Base-by-base conservation (phyloP, 2,888 invertebrate genomes). In the Agriopis aurantiaria region DNA sequence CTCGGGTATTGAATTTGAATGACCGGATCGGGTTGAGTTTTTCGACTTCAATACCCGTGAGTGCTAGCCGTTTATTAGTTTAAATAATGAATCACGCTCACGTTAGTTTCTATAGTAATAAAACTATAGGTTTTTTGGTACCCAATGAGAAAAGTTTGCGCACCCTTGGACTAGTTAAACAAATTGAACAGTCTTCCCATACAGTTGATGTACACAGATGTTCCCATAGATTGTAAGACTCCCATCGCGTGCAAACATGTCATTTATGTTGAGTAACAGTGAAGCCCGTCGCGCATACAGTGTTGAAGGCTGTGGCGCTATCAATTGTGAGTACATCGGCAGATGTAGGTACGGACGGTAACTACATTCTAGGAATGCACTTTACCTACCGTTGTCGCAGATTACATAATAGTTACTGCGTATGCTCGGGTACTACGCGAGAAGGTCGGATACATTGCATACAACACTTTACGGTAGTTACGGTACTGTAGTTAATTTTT, bases 321-420 rank as follows among this genome's bases (percentile, higher is more conserved):
- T 56, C 56, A 41, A 14, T 41, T 2, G 40, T 41, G n/a, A 40
- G 17, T 45, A 45, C 57, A 57, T 45, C 45, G 57, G 11, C 57
- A 57, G 57, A 57, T 23, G 45, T 17, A 17, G 14, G 45, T 57
- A 57, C 57, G 45, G 57, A 57, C 57, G 45, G 57, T 45, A 57
- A 57, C 14, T 9, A 57, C 17, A 57, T 57, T 43, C 45, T 45
- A 11, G 57, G 57, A 57, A 57, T 57, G 57, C 57, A 57, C 57
- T 57, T 41, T 43, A 11, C 41, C 41, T 55, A 41, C 41, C n/a
- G 55, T 41, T 7, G 12, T 4, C 40, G 17, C 33, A 40, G 33
- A 40, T 55, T 8, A 7, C 0, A 8, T 55, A n/a, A 55, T n/a
- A 40, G 40, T 33, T n/a, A n/a, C 33, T 3, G 12, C 53, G 23